Evolutionary conservation across 2,113 vertebrate genomes (phyloP).

Genomic region (Phalacrocorax aristotelis): DNA sequence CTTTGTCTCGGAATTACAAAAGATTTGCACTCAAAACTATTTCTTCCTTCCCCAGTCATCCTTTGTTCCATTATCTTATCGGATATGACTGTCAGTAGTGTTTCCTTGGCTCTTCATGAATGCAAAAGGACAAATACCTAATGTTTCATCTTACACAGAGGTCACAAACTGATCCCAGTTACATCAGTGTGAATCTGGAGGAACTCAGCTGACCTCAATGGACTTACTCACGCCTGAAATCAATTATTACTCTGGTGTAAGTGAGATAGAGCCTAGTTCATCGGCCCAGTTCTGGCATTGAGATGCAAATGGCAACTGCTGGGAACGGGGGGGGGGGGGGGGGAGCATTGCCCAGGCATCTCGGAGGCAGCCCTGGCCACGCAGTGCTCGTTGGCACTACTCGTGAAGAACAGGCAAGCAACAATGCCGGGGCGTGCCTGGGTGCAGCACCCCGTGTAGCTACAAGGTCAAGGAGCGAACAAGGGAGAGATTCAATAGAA

Average conservation of each 20-base stretch:
- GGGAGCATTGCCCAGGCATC: not conserved
- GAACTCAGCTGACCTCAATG: not conserved
- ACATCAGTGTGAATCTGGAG: not conserved
- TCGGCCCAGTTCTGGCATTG: not conserved
- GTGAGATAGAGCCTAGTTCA: not conserved
- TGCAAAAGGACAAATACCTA: not conserved
- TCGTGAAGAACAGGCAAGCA: not conserved
- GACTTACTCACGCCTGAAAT: slow-evolving; percentile 23
- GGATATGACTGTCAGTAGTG: not conserved
- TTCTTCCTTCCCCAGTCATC: not conserved
- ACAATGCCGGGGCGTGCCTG: not conserved
- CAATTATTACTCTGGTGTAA: not conserved
- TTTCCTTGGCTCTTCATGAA: not conserved
- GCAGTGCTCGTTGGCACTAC: not conserved
- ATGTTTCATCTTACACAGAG: not conserved
- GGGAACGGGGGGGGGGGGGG: too few relatives aligned
- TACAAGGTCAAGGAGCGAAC: not conserved
- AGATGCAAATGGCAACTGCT: not conserved
- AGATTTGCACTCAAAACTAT: not conserved
- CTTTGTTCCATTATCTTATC: not conserved
- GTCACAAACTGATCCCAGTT: not conserved
- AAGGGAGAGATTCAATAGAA: not conserved
- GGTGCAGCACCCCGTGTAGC: not conserved
- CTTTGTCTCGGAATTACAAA: not conserved
- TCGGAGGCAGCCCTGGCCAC: not conserved